Conservation (phyloP, 2,797 vertebrate genomes). For the Lates japonicus region DNA sequence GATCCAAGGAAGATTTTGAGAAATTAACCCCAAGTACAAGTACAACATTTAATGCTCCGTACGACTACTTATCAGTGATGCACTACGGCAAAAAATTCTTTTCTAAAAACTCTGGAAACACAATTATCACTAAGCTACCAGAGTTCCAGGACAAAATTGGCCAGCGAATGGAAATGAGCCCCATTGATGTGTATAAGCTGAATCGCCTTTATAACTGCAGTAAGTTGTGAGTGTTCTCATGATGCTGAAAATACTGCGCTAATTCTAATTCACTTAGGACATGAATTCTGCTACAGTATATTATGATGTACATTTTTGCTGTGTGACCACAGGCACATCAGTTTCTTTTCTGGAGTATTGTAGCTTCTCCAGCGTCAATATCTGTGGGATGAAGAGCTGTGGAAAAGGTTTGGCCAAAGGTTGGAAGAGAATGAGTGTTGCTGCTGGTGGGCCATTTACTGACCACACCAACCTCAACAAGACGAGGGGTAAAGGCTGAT, state of each 20-base stretch:
- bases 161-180: slow-evolving; percentile 29
- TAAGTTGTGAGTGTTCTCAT: slow-evolving; percentile 1
- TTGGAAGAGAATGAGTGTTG: slow-evolving; percentile 9
- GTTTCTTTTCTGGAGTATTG: slow-evolving; percentile 27
- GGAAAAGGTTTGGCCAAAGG: background rate
- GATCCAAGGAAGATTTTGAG: background rate
- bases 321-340: background rate
- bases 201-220: slow-evolving; percentile 31
- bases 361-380: background rate
- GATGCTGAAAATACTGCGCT: too few species aligned
- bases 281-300: background rate
- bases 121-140: slow-evolving; percentile 11
- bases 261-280: background rate
- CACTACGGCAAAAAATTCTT: slow-evolving; percentile 24
- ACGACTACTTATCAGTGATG: slow-evolving; percentile 39
- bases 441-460: background rate
- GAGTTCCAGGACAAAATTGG: slow-evolving; percentile 23
- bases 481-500: background rate
- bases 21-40: background rate
- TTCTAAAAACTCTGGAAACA: slow-evolving; percentile 11
- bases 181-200: background rate
- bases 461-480: slow-evolving; percentile 17
- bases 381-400: slow-evolving; percentile 34
- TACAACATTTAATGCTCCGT: background rate
- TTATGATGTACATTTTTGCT: background rate